Base-by-base conservation (phyloP, 2,888 invertebrate species). In the Eurytoma californica region DNA sequence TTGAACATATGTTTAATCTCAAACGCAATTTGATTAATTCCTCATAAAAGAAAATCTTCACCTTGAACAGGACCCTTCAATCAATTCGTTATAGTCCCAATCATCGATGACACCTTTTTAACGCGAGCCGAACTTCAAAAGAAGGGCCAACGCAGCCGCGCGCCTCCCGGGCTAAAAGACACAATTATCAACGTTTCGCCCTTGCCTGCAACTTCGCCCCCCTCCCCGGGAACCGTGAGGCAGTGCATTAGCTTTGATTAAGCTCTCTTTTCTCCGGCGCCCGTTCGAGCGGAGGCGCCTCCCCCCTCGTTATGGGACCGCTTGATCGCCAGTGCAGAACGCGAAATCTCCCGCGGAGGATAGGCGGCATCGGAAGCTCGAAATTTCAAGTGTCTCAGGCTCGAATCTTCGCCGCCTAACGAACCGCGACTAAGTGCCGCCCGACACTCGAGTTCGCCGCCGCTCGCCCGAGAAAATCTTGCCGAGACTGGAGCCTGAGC, bases 351-450 rank as follows among this genome's bases (percentile, higher is more conserved):
- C 53, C 30, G 24, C 30, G 20, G 28, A 51, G 73, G 16, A 58
- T 49, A 20, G 14, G 18, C 13, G 28, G 18, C 57, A 16, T 69
- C 1, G 55, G 66, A 16, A 20, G 66, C 74, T 73, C 70, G 70
- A 77, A 77, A 80, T 80, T 72, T 77, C 75, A 78, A 69, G 60
- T 74, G 60, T 80, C 65, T 68, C 63, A 47, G 55, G 69, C 69
- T 63, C 65, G 69, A 73, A 58, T 67, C 79, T 80, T 73, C 74
- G 65, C 81, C 75, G 72, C 51, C 83, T 85, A 86, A 86, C 84
- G 85, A 86, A 83, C 85, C 84, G 80, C 81, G 73, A 81, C 83
- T 83, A 85, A 86, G 85, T 85, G 83, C 83, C 79, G 30, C 39
- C 51, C 55, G 69, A n/a, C 63, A 75, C 72, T 80, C 57, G 49